Evolutionary conservation across 2,797 vertebrate genomes (phyloP).

Genomic region (Pangasius krempfi): DNA sequence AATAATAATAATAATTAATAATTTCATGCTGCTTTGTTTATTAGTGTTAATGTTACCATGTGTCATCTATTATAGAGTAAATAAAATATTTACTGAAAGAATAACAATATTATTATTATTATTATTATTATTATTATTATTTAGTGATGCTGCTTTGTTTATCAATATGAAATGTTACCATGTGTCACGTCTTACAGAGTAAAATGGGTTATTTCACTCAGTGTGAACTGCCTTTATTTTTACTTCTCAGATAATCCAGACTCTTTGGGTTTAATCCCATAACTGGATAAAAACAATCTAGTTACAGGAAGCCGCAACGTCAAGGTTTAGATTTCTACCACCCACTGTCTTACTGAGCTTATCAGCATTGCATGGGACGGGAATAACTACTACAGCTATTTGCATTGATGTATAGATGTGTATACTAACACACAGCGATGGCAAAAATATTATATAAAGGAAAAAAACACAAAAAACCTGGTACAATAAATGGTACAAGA

Average conservation of each 20-base stretch:
- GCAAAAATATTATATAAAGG: neutral
- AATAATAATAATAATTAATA: too few species aligned
- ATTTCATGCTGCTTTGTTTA: too few species aligned
- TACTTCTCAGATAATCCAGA: neutral
- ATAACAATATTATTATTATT: neutral
- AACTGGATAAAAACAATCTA: constrained; percentile 4
- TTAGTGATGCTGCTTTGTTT: neutral
- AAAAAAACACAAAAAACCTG: too few species aligned
- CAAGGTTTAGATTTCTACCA: neutral
- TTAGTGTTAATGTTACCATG: too few species aligned
- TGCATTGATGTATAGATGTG: neutral
- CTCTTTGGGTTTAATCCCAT: constrained; percentile 3
- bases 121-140: neutral
- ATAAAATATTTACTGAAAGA: too few species aligned
- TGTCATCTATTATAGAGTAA: too few species aligned
- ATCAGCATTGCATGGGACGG: neutral
- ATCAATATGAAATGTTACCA: neutral
- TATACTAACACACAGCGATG: neutral
- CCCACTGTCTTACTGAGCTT: neutral
- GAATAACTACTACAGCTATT: neutral
- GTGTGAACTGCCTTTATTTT: neutral
- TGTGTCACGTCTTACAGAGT: neutral
- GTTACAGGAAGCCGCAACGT: neutral
- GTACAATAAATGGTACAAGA: too few species aligned
- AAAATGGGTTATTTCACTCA: neutral